phyloP scores from a whole-genome alignment of 2,113 vertebrate genomes.

The Stomatorhinus ivindoensis region DNA sequence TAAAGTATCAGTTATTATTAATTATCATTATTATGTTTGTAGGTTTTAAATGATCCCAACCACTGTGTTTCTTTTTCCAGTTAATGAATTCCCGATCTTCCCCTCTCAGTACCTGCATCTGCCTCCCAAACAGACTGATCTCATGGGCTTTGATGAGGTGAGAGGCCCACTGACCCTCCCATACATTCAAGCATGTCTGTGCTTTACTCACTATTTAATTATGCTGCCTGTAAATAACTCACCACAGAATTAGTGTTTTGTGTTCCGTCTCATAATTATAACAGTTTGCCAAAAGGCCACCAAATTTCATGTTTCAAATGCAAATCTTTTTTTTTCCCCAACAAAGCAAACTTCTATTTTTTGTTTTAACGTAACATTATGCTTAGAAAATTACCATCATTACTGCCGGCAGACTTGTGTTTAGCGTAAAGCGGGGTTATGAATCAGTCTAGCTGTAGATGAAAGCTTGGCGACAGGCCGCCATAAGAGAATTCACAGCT shows the following conservation, averaged over 20 bases:
- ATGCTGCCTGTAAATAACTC: background rate
- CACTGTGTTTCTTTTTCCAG: slow-evolving; percentile 50
- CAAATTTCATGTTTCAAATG: background rate
- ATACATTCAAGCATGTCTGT: background rate
- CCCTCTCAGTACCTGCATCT: slow-evolving; percentile 68
- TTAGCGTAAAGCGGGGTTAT: background rate
- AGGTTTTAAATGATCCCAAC: background rate
- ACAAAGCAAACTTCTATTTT: background rate
- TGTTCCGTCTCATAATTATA: background rate
- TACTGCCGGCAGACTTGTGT: background rate
- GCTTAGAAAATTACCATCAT: background rate
- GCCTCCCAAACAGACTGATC: slow-evolving; percentile 69
- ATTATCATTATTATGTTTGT: background rate
- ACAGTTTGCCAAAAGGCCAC: background rate
- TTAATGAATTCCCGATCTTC: slow-evolving; percentile 78
- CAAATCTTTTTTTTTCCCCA: background rate
- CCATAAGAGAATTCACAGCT: background rate
- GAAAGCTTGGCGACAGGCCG: background rate
- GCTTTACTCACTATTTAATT: background rate
- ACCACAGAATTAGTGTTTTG: background rate
- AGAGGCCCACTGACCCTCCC: background rate
- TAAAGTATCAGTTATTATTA: too few species aligned
- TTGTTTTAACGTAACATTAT: background rate
- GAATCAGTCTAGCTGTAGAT: background rate
- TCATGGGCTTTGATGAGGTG: slow-evolving; percentile 91